Percentiles rank a stretch among this genome's conserved stretches.
Evolutionary conservation across 1,140 invertebrate genomes (phyloP).

Genomic region (Charaxes varanes): DNA sequence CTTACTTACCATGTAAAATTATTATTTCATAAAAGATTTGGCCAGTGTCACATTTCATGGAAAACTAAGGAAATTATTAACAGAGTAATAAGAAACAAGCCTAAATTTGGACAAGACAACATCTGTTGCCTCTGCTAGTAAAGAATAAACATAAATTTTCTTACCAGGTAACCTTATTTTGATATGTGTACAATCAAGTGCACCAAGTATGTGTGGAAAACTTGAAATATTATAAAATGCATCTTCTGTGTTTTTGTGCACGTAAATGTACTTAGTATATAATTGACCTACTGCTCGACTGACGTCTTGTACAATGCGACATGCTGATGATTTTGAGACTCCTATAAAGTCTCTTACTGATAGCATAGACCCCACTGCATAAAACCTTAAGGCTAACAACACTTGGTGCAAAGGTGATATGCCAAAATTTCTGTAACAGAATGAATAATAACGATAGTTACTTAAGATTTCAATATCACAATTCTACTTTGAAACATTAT

Average conservation of each 20-base stretch:
- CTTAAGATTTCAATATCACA: neutral
- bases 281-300: conserved; percentile 21
- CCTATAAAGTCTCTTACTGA: conserved; percentile 32
- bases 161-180: conserved; percentile 35
- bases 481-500: neutral
- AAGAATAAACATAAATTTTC: no score
- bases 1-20: no score
- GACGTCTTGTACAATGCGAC: conserved; percentile 19
- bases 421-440: conserved; percentile 22
- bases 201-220: conserved; percentile 55
- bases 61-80: no score
- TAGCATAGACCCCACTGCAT: conserved; percentile 32
- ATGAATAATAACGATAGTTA: no score
- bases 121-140: no score
- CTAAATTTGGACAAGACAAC: no score
- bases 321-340: conserved; percentile 22
- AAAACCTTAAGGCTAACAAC: conserved; percentile 28
- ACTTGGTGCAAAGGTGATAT: conserved; percentile 22
- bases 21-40: no score
- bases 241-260: conserved; percentile 12
- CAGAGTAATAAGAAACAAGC: no score
- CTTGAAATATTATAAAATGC: conserved; percentile 20
- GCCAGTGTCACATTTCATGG: no score
- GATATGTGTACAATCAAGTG: conserved; percentile 59
- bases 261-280: conserved; percentile 21